phyloP scores from a whole-genome alignment of 1,140 invertebrate genomes.

The Adoxophyes honmai region DNA sequence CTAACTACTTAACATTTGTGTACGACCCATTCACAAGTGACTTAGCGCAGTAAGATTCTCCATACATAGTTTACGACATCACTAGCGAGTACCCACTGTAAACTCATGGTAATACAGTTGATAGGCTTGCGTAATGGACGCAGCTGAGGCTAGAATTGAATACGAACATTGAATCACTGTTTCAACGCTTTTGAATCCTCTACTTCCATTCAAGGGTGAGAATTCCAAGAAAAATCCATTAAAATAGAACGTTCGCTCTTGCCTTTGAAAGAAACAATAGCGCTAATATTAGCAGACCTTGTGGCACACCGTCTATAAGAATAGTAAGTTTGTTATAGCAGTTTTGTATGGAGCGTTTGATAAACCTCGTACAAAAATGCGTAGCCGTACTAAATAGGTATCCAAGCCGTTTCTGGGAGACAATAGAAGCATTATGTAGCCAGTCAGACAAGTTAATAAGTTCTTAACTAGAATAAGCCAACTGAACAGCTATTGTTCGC shows the following conservation, averaged over 20 bases:
- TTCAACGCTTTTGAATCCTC: conserved; percentile 6
- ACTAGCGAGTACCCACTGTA: too few relatives aligned
- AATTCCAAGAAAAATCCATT: conserved; percentile 5
- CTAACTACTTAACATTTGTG: too few relatives aligned
- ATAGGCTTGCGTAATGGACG: conserved; percentile 13
- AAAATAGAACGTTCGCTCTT: not conserved
- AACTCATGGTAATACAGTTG: too few relatives aligned
- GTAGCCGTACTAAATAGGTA: too few relatives aligned
- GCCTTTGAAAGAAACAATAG: conserved; percentile 6
- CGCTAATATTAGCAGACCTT: not conserved
- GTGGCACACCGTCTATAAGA: conserved; percentile 1
- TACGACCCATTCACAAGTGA: too few relatives aligned
- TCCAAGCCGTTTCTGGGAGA: not conserved
- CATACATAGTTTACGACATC: too few relatives aligned
- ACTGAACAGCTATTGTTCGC: conserved; percentile 21
- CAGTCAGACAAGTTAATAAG: conserved; percentile 23
- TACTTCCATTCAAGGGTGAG: not conserved
- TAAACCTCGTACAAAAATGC: too few relatives aligned
- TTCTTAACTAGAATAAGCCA: conserved; percentile 23
- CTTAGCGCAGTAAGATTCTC: too few relatives aligned
- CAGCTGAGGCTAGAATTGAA: conserved; percentile 9
- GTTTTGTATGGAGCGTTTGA: not conserved
- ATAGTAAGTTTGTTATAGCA: not conserved
- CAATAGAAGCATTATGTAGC: conserved; percentile 6
- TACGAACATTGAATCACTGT: conserved; percentile 8